Evolutionary conservation across 2,888 invertebrate genomes (phyloP).

Genomic region (Perdita meconis): DNA sequence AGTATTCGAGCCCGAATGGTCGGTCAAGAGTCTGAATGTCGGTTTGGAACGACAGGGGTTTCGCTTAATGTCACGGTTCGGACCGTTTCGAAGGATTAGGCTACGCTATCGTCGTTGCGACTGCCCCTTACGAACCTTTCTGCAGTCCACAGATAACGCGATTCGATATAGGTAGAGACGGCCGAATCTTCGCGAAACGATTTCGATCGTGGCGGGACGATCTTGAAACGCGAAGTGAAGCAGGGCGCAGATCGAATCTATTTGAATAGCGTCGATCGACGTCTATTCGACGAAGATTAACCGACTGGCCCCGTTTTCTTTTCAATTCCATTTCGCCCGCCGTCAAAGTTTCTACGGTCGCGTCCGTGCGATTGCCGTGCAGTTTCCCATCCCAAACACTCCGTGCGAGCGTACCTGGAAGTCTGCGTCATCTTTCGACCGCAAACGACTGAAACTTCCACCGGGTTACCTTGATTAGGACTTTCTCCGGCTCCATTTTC

Average conservation of each 20-base stretch:
- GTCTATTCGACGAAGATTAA: conserved; percentile 24
- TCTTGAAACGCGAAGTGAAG: background rate
- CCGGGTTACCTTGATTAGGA: conserved; percentile 53
- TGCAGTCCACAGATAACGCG: conserved; percentile 9
- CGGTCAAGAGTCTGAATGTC: conserved; percentile 47
- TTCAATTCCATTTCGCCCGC: conserved; percentile 13
- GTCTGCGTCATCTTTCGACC: conserved; percentile 48
- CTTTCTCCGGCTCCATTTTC: conserved; percentile 41
- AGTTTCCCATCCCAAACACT: conserved; percentile 19
- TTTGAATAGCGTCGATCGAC: background rate
- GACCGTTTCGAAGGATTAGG: conserved; percentile 63
- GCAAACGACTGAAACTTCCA: conserved; percentile 56
- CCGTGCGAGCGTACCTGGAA: conserved; percentile 47
- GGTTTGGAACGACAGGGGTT: conserved; percentile 46
- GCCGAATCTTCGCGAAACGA: background rate
- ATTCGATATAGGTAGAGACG: conserved; percentile 7
- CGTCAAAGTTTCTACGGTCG: conserved; percentile 33
- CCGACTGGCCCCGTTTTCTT: conserved; percentile 8
- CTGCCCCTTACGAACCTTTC: conserved; percentile 24
- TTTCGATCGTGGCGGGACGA: background rate
- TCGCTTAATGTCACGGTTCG: conserved; percentile 66
- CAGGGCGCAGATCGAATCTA: background rate
- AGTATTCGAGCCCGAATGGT: conserved; percentile 40
- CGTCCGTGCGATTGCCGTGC: conserved; percentile 34
- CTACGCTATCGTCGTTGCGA: conserved; percentile 34